These are phyloP conservation scores for Zaprionus vittiger DNA, from an alignment of 1,140 invertebrate species.

Conservation along the genomic window DNA sequence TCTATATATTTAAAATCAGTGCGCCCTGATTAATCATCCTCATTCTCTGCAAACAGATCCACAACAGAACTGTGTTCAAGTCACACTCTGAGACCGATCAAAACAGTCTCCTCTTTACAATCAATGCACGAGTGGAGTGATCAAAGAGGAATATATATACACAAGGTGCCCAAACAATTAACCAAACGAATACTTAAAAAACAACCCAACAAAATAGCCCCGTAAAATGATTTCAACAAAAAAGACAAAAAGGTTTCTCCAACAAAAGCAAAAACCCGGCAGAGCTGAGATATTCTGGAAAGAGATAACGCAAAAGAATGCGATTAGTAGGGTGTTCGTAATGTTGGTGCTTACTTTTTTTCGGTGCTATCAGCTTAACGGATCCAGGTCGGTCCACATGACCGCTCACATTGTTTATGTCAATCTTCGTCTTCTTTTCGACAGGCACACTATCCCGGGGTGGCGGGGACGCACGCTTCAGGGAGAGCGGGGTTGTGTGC, in stretches of 20 bases:
- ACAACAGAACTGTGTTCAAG: background rate
- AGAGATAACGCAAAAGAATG: constrained; percentile 82
- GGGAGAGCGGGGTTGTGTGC: constrained; percentile 16
- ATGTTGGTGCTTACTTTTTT: constrained; percentile 92
- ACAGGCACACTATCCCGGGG: constrained; percentile 86
- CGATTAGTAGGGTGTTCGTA: constrained; percentile 59
- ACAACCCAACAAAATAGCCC: constrained; percentile 26
- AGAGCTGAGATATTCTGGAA: constrained; percentile 47
- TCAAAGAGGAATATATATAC: background rate
- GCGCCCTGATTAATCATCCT: background rate
- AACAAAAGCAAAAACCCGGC: constrained; percentile 73
- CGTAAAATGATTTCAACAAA: constrained; percentile 42
- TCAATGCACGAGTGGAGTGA: background rate
- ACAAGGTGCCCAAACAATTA: constrained; percentile 7
- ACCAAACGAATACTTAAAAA: constrained; percentile 11
- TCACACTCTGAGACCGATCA: background rate
- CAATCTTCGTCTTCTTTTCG: constrained; percentile 91
- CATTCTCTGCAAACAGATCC: background rate
- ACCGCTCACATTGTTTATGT: constrained; percentile 82
- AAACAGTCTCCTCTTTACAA: background rate
- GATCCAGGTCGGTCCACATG: constrained; percentile 89
- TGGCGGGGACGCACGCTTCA: constrained; percentile 88
- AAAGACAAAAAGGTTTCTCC: constrained; percentile 28
- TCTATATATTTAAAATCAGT: background rate
- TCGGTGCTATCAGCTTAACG: constrained; percentile 93